A percentile compares a stretch with the other conserved stretches of the same genome.
phyloP scores from a whole-genome alignment of 2,113 vertebrate species.

The Tetraodon nigroviridis region DNA sequence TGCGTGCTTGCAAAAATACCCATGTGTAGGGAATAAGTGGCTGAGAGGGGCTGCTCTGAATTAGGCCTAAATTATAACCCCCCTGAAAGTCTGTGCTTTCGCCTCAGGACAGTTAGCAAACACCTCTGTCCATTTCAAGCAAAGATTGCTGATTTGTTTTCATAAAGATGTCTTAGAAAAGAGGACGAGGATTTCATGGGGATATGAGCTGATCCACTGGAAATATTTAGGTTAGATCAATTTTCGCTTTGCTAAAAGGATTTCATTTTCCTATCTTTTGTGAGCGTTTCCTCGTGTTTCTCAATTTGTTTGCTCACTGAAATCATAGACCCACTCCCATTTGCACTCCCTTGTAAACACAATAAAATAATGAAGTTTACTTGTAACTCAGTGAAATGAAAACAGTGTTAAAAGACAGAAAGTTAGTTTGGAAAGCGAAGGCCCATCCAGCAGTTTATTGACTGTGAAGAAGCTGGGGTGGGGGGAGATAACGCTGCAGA shows the following conservation, averaged over 20 bases:
- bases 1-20: conserved; percentile 26
- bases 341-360: conserved; percentile 1
- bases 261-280: not conserved
- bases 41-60: conserved; percentile 31
- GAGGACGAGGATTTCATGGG: conserved; percentile 27
- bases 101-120: conserved; percentile 20
- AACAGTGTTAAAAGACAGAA: conserved; percentile 19
- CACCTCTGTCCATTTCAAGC: conserved; percentile 28
- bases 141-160: conserved; percentile 37
- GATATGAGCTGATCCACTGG: conserved; percentile 21
- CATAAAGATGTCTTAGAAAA: conserved; percentile 10
- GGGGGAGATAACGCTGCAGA: conserved; percentile 12
- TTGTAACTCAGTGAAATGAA: conserved; percentile 21
- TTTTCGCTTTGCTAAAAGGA: not conserved
- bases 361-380: conserved; percentile 19
- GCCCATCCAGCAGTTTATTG: conserved; percentile 25
- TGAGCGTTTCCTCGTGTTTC: conserved; percentile 6
- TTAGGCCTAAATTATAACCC: conserved; percentile 25
- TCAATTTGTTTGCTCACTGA: not conserved
- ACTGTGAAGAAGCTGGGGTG: conserved; percentile 35
- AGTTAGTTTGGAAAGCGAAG: conserved; percentile 17
- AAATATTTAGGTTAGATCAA: conserved; percentile 26
- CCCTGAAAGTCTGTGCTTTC: conserved; percentile 24
- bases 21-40: conserved; percentile 32
- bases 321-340: not conserved